Base-by-base conservation (phyloP, 2,797 vertebrate genomes). In the Tinamus major region DNA sequence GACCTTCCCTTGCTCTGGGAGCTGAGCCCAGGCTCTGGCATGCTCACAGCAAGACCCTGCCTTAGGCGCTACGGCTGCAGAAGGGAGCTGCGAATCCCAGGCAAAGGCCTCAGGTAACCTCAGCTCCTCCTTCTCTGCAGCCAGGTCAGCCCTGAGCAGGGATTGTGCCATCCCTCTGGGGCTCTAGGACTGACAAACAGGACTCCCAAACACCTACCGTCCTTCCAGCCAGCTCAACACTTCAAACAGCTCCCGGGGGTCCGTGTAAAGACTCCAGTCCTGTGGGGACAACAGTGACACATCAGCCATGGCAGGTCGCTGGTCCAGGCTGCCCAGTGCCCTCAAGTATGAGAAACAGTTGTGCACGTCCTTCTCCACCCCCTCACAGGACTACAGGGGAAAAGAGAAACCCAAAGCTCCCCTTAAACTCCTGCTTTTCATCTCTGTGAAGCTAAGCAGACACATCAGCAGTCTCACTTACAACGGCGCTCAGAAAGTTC, bases 261-360 rank as follows among this genome's bases (percentile, higher is more conserved):
- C 98, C 16, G 99, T 99, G 94, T 99, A 99, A 85, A 99, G 98
- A 94, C 98, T 98, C 99, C 99, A 99, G 78, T 99, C 99, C 99
- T 99, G 77, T 16, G 7, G 1, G 18, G 14, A 84, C 27, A 81
- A 58, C 56, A 76, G 59, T 3, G n/a, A 83, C 70, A 63, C 21
- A 42, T 90, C 64, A 92, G 67, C 1, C 0, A 39, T 56, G 64
- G 26, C 63, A 31, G 8, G 20, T 78, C n/a, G 24, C 64, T 33
- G 21, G 46, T 17, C 8, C 21, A 85, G 41, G 33, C 23, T 44
- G 61, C 26, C 23, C 14, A 48, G 9, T 53, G 86, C 27, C 31
- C 46, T 11, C 26, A 31, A 51, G 35, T 8, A 53, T 24, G 72
- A 31, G 11, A 42, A 67, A 49, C 31, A 27, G 33, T 6, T 2